phyloP scores from a whole-genome alignment of 2,888 invertebrate genomes.

The Beris chalybata region DNA sequence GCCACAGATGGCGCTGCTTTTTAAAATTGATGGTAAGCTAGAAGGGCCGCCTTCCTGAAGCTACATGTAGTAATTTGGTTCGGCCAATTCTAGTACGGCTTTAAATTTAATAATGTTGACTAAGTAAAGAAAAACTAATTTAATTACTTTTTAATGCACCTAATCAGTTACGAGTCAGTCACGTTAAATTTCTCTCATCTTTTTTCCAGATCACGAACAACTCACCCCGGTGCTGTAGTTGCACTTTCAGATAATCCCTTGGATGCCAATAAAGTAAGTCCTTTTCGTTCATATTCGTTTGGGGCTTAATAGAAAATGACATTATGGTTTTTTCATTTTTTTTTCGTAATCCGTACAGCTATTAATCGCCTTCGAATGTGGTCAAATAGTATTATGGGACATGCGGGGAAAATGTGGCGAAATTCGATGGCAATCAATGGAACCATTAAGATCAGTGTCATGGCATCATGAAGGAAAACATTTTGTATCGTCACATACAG shows the following conservation, averaged over 20 bases:
- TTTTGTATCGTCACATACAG: slow-evolving; percentile 93
- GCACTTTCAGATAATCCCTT: slow-evolving; percentile 96
- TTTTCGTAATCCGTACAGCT: slow-evolving; percentile 59
- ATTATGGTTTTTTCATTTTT: slow-evolving; percentile 3
- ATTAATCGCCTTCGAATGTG: slow-evolving; percentile 94
- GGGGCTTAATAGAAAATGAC: not conserved
- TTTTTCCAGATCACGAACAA: slow-evolving; percentile 80
- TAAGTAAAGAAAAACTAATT: no score
- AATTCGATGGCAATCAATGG: slow-evolving; percentile 75
- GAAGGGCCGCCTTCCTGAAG: no score
- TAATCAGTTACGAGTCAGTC: no score
- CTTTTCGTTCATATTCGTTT: slow-evolving; percentile 3
- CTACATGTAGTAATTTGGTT: no score
- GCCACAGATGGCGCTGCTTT: no score
- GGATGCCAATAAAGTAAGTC: slow-evolving; percentile 89
- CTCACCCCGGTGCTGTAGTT: slow-evolving; percentile 95
- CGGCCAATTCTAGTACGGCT: no score
- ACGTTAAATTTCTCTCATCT: slow-evolving; percentile 4
- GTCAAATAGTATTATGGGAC: slow-evolving; percentile 96
- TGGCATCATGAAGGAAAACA: slow-evolving; percentile 99
- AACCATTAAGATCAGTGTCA: slow-evolving; percentile 81
- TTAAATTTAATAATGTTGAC: no score
- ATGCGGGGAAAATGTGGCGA: slow-evolving; percentile 84
- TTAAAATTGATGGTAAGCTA: no score
- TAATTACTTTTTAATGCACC: no score